Evolutionary conservation across 2,888 invertebrate species (phyloP), one percentile per base, ranked within the genome.

Genomic region (Drosophila austrosaltans): DNA sequence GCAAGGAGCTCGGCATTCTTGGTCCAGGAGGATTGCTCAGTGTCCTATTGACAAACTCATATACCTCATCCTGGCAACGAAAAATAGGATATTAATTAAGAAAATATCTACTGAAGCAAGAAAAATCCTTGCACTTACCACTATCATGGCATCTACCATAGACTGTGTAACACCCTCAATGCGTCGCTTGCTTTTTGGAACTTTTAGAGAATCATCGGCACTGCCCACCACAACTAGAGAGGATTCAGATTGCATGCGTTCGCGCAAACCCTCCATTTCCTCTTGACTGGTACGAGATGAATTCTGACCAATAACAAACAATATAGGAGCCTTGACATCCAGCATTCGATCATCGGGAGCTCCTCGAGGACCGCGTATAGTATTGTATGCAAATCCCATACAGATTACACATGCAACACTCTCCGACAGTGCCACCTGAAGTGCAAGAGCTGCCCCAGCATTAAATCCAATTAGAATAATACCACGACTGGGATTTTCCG

Each of bases 221-320:
- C 96, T 95, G 25, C 97, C 97, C 16, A 97, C 95, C 12, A 97
- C 94, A 40, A 97, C 93, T 40, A 97, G 91, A 61, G 95, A 95
- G 2, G 96, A 96, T 89, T 96, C 96, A 0, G 96, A 95, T 75
- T 95, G 93, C 95, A 97, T 95, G 75, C 94, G 94, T 86, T 96
- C 96, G 3, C 97, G 93, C 44, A 97, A 90, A 64, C 95, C 95
- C 91, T 97, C 97, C 83, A 97, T 93, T 90, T 96, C 96, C 87
- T 96, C 96, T 60, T 95, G 93, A 44, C 95, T 95, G 69, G 93
- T 92, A 69, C 94, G 93, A 12, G 94, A 93, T 0, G 96, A 94
- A 89, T 95, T 94, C 89, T 97, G 96, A 2, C 97, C 97, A 73
- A 96, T 94, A 0, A 97, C 94, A 92, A 97, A 97, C 81, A 97